Conservation (phyloP, 2,888 invertebrate genomes). For the Scaptodrosophila latifasciaeformis region DNA sequence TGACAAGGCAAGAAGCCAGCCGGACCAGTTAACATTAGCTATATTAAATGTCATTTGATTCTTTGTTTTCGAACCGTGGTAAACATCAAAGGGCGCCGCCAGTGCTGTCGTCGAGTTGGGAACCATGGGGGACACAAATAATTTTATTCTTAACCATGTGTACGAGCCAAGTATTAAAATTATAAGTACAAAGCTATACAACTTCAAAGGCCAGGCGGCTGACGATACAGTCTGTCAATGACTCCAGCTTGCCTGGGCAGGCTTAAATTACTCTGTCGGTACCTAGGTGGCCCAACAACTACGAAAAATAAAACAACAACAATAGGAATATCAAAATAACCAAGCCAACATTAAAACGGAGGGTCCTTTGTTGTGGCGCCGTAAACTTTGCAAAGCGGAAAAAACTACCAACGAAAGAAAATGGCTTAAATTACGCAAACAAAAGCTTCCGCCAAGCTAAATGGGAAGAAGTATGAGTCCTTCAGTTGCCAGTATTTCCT, state of each 20-base stretch:
- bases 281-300: background rate
- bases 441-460: conserved; percentile 23
- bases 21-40: conserved; percentile 9
- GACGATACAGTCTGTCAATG: conserved; percentile 46
- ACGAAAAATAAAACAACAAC: too few relatives aligned
- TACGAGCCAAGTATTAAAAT: conserved; percentile 52
- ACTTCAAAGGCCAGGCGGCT: conserved; percentile 46
- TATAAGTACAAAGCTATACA: conserved; percentile 33
- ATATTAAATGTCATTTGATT: conserved; percentile 55
- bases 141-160: conserved; percentile 34
- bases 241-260: conserved; percentile 23
- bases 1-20: conserved; percentile 5
- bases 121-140: conserved; percentile 27
- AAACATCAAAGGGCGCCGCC: conserved; percentile 10
- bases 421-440: conserved; percentile 56
- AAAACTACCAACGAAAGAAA: conserved; percentile 22
- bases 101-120: background rate
- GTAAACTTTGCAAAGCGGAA: conserved; percentile 33
- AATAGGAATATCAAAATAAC: background rate
- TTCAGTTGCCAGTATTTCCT: background rate
- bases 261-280: conserved; percentile 3
- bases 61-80: conserved; percentile 10
- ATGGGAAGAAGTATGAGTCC: background rate
- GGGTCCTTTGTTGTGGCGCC: conserved; percentile 56
- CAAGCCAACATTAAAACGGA: background rate